Evolutionary conservation across 2,797 vertebrate genomes (phyloP), one percentile per base, ranked within the genome.

Genomic region (Parauchenoglanis punctatus): DNA sequence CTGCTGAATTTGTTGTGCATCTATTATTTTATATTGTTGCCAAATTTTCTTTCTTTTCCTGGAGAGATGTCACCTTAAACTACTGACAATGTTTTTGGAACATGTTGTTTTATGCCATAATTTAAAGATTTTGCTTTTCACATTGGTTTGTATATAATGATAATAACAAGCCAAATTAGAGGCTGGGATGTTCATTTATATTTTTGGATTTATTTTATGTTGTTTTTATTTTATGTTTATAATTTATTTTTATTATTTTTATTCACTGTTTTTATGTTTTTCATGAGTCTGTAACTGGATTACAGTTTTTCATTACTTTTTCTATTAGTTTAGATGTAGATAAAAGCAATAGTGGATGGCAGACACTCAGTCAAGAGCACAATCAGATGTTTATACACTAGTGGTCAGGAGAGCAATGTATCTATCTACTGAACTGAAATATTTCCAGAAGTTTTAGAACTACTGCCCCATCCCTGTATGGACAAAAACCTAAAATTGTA

Each of bases 271-370:
- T 75, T 65, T 91, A 92, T 87, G 92, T 91, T 93, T 86, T 91
- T 89, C 87, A 85, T 93, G 93, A 88, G 65, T 86, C 67, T 73
- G 89, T 61, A 81, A 61, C 40, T 81, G 58, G 58, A 52, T 90
- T 85, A 91, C 91, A 85, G 87, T 83, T 91, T 86, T 87, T 86
- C 88, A 87, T 89, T 91, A 92, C 92, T 93, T 89, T 81, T 89
- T 89, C 58, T 87, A 88, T 92, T 92, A 91, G 91, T 91, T 90
- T 92, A 94, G 88, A 94, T 87, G 80, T 94, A 94, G 94, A 94
- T 95, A 94, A 95, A 98, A 98, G 97, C 97, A 99, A 98, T 98
- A 99, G 97, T 93, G 93, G 94, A 95, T 95, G 95, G 94, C 92
- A 93, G 93, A 93, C 94, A 94, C 95, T 92, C 94, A 93, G 95